These are phyloP conservation scores for Euwallacea fornicatus DNA, from an alignment of 1,140 invertebrate species.

Conservation along the genomic window DNA sequence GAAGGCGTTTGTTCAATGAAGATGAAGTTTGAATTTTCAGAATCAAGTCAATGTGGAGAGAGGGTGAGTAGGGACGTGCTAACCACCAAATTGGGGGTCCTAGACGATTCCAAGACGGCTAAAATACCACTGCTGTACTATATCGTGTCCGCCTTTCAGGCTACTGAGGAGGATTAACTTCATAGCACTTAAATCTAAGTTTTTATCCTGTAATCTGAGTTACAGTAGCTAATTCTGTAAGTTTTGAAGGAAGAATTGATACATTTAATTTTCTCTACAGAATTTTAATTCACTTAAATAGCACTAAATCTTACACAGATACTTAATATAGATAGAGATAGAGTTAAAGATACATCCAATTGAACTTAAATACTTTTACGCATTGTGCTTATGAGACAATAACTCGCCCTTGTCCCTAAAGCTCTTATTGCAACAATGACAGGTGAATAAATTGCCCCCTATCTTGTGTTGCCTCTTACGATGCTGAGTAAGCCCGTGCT, in stretches of 20 bases:
- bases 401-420: constrained; percentile 86
- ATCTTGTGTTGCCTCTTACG: constrained; percentile 75
- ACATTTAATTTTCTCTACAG: no score
- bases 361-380: not conserved
- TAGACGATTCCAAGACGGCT: constrained; percentile 48
- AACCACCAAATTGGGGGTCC: constrained; percentile 49
- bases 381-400: constrained; percentile 61
- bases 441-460: constrained; percentile 79
- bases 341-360: no score
- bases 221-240: no score
- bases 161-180: constrained; percentile 18
- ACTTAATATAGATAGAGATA: no score
- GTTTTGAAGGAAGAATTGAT: no score
- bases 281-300: no score
- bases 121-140: constrained; percentile 52
- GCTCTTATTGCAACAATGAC: constrained; percentile 81
- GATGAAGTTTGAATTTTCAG: constrained; percentile 36
- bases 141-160: constrained; percentile 43
- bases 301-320: no score
- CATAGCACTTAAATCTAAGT: not conserved
- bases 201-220: not conserved
- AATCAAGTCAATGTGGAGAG: constrained; percentile 46
- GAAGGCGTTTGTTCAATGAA: not conserved
- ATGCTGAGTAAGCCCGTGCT: constrained; percentile 77
- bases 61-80: constrained; percentile 45